phyloP scores from a whole-genome alignment of 2,888 invertebrate species.

The Blomia tropicalis region DNA sequence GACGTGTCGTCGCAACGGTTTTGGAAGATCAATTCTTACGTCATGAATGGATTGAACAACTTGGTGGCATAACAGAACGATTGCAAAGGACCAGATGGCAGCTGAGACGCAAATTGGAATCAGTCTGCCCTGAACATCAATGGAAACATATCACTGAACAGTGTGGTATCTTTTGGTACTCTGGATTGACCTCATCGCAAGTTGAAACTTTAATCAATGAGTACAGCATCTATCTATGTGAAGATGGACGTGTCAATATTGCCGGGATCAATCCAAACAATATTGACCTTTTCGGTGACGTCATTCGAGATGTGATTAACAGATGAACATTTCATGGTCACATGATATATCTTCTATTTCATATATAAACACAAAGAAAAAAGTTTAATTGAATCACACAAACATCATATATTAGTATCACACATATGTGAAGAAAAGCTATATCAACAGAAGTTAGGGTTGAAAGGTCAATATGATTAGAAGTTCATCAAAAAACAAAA shows the following conservation, averaged over 20 bases:
- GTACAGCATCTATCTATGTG: slow-evolving; percentile 80
- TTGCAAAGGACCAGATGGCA: slow-evolving; percentile 71
- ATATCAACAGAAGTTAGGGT: no score
- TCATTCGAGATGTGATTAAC: neutral
- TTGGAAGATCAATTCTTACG: slow-evolving; percentile 51
- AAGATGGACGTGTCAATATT: slow-evolving; percentile 94
- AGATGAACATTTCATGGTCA: no score
- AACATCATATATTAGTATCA: no score
- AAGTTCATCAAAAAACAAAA: no score
- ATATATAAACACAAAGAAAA: neutral
- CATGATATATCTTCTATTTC: slow-evolving; percentile 3
- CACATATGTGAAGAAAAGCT: no score
- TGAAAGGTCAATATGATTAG: no score
- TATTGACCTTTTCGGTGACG: slow-evolving; percentile 47
- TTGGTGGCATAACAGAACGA: slow-evolving; percentile 92
- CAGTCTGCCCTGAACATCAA: slow-evolving; percentile 55
- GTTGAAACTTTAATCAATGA: slow-evolving; percentile 72
- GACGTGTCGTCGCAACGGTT: slow-evolving; percentile 71
- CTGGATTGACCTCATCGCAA: slow-evolving; percentile 74
- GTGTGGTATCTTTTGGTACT: slow-evolving; percentile 99
- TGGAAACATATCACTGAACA: slow-evolving; percentile 96
- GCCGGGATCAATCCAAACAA: slow-evolving; percentile 89
- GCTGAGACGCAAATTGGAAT: slow-evolving; percentile 58
- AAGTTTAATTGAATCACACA: no score
- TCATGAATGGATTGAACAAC: slow-evolving; percentile 58